These are phyloP conservation scores for Cydia strobilella DNA, from an alignment of 1,140 invertebrate species.

Conservation along the genomic window DNA sequence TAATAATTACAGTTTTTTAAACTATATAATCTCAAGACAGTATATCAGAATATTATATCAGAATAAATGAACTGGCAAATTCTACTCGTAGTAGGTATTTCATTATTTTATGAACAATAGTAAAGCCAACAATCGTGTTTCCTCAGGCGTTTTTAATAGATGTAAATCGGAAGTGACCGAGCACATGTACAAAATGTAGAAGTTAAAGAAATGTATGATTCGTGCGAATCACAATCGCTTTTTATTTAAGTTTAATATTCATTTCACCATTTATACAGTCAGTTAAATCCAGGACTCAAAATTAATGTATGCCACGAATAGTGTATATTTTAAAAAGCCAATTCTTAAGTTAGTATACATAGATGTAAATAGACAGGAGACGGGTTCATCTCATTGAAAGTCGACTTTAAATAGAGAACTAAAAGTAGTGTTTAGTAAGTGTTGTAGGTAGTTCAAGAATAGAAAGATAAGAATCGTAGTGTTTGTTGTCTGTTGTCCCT, in stretches of 20 bases:
- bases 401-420: too few relatives aligned
- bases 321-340: too few relatives aligned
- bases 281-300: too few relatives aligned
- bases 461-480: not conserved
- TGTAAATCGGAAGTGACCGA: not conserved
- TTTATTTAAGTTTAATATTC: not conserved
- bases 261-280: not conserved
- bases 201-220: conserved; percentile 15
- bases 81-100: not conserved
- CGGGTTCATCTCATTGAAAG: too few relatives aligned
- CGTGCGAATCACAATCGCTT: conserved; percentile 1
- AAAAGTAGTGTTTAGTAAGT: not conserved
- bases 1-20: too few relatives aligned
- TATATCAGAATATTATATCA: too few relatives aligned
- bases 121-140: not conserved
- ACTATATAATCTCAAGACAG: too few relatives aligned
- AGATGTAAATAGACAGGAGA: too few relatives aligned
- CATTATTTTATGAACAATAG: not conserved
- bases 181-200: not conserved
- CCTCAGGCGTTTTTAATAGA: not conserved
- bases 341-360: too few relatives aligned
- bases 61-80: too few relatives aligned
- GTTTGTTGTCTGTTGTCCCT: not conserved
- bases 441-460: too few relatives aligned
- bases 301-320: too few relatives aligned